Conservation (phyloP, 2,113 vertebrate species). For the Colaptes auratus region DNA sequence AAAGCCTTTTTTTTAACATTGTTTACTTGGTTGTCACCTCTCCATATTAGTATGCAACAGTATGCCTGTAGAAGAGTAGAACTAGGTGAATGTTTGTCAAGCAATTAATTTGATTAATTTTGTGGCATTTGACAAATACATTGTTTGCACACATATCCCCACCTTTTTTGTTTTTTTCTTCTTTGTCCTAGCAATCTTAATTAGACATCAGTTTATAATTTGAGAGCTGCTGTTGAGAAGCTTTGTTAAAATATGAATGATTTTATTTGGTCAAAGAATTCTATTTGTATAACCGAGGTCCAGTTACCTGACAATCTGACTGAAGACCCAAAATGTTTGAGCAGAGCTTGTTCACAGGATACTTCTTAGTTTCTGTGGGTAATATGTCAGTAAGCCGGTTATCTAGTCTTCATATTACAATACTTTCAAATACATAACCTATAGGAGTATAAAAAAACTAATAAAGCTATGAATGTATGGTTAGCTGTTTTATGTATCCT, state of each 20-base stretch:
- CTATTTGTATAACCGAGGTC: not conserved
- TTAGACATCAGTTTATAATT: not conserved
- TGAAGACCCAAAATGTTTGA: not conserved
- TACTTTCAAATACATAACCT: constrained; percentile 28
- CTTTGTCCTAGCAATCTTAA: not conserved
- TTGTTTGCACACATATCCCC: not conserved
- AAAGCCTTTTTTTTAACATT: not conserved
- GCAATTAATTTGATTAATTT: not conserved
- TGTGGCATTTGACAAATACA: not conserved
- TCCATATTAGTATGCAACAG: not conserved
- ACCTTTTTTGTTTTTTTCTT: not conserved
- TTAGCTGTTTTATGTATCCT: constrained; percentile 53
- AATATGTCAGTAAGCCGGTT: not conserved
- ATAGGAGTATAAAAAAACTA: constrained; percentile 37
- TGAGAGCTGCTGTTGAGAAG: not conserved
- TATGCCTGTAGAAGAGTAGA: not conserved
- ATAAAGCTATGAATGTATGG: constrained; percentile 49
- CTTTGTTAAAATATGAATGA: not conserved
- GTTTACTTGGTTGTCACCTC: not conserved
- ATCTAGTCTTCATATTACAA: not conserved
- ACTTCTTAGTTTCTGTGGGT: not conserved
- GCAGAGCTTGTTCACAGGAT: not conserved
- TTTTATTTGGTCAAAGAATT: not conserved
- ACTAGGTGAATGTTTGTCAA: not conserved
- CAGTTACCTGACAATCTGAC: not conserved